Percentiles rank a stretch among this genome's conserved stretches.
Conservation (phyloP, 2,888 invertebrate species). For the Drosophila trichaetosa region DNA sequence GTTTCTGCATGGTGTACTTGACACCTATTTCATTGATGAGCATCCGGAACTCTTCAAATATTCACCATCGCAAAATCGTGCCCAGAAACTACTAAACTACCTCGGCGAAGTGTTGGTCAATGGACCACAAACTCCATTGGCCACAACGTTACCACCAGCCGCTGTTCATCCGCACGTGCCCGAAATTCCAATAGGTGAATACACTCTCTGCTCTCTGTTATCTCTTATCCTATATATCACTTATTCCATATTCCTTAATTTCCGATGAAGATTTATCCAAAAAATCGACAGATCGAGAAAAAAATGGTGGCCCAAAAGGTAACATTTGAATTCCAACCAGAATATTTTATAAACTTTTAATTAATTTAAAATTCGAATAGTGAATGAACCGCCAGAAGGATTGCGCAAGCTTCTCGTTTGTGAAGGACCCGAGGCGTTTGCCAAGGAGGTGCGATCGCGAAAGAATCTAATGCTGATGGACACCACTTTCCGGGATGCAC, state of each 20-base stretch:
- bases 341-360: neutral
- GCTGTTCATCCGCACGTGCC: conserved; percentile 94
- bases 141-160: conserved; percentile 94
- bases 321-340: conserved; percentile 38
- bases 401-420: conserved; percentile 93
- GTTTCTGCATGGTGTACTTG: conserved; percentile 96
- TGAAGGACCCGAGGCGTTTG: conserved; percentile 97
- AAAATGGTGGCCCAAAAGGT: conserved; percentile 89
- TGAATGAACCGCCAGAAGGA: conserved; percentile 91
- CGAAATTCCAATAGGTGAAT: conserved; percentile 90
- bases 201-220: neutral
- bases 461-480: conserved; percentile 97
- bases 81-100: conserved; percentile 97
- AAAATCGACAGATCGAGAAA: conserved; percentile 88
- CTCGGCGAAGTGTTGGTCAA: conserved; percentile 97
- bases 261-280: conserved; percentile 87
- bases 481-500: conserved; percentile 99
- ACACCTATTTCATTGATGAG: conserved; percentile 99
- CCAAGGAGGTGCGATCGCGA: conserved; percentile 94
- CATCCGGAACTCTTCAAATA: conserved; percentile 98
- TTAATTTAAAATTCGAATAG: conserved; percentile 78
- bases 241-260: conserved; percentile 37
- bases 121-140: conserved; percentile 97
- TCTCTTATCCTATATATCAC: neutral
- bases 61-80: conserved; percentile 94